phyloP scores from a whole-genome alignment of 2,888 invertebrate species.

The Agriopis leucophaearia region DNA sequence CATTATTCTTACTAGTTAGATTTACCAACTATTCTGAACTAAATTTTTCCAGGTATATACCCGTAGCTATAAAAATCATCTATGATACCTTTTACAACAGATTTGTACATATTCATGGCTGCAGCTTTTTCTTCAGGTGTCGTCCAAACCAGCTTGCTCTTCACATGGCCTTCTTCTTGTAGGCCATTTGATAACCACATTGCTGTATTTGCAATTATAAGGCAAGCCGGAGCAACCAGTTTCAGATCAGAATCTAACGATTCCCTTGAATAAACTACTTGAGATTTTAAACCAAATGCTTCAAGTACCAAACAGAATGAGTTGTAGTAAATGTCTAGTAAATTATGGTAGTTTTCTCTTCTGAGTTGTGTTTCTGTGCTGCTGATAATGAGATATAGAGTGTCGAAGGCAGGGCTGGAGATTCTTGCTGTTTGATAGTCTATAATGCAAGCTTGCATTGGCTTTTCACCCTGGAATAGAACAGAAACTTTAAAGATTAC shows the following conservation, averaged over 20 bases:
- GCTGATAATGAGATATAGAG: slow-evolving; percentile 70
- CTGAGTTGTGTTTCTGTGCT: slow-evolving; percentile 66
- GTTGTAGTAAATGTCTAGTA: slow-evolving; percentile 67
- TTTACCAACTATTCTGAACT: background rate
- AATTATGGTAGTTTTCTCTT: slow-evolving; percentile 52
- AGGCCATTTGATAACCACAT: slow-evolving; percentile 74
- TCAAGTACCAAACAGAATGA: slow-evolving; percentile 58
- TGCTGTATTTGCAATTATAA: slow-evolving; percentile 76
- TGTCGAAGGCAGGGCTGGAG: slow-evolving; percentile 73
- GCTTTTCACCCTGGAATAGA: slow-evolving; percentile 63
- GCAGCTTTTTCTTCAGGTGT: slow-evolving; percentile 60
- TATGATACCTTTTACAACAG: slow-evolving; percentile 64
- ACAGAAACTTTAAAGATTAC: slow-evolving; percentile 8
- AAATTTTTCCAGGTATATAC: slow-evolving; percentile 48
- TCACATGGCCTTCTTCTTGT: slow-evolving; percentile 77
- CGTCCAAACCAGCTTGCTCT: slow-evolving; percentile 64
- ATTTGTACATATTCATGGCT: slow-evolving; percentile 64
- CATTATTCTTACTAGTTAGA: too few species aligned
- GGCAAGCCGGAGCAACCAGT: slow-evolving; percentile 68
- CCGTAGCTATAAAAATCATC: slow-evolving; percentile 69
- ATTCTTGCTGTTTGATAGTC: slow-evolving; percentile 76
- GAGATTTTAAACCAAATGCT: slow-evolving; percentile 51
- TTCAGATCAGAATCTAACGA: slow-evolving; percentile 68
- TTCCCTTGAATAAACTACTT: slow-evolving; percentile 59
- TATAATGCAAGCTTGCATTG: slow-evolving; percentile 71